Base-by-base conservation (phyloP, 2,888 invertebrate species). In the Lysandra coridon region DNA sequence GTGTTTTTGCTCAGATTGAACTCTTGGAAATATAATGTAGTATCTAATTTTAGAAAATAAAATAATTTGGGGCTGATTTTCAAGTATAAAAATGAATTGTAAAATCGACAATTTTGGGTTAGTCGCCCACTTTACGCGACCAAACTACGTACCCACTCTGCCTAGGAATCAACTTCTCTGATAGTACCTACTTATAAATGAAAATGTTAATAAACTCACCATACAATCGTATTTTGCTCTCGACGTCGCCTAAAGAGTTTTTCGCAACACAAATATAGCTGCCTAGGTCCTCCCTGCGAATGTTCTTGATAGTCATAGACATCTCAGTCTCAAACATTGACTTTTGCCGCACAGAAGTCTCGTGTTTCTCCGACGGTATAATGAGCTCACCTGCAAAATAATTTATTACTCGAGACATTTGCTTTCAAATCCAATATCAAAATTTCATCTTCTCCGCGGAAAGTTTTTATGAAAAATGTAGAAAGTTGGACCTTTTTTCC, bases 251-350 rank as follows among this genome's bases (percentile, higher is more conserved):
- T 4, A 98, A 95, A 1, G 97, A 97, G 89, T 98, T 98, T 88
- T 98, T 98, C 30, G 98, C 98, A 74, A 98, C 97, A 89, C 98
- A 98, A 79, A 96, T 96, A 91, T 98, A 98, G 78, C 97, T 97
- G 78, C 98, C 98, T 75, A 97, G 96, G 87, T 98, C 98, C 81
- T 96, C 96, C 82, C 96, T 95, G 81, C 97, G 96, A 83, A 98
- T 96, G 87, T 97, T 96, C 84, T 97, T 96, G 83, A 98, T 97
- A 79, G 96, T 97, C 92, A 98, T 96, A 49, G 96, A 95, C 98
- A 98, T 98, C 87, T 96, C 96, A 0, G 97, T 97, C 90, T 98
- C 98, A 88, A 98, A 98, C 92, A 96, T 95, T 33, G 97, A 97
- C 88, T 96, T 97, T 83, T 95, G 95, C 80, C 95, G 91, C 82